These are phyloP conservation scores for Drosophila incognita DNA, from an alignment of 2,888 invertebrate species.

Conservation along the genomic window DNA sequence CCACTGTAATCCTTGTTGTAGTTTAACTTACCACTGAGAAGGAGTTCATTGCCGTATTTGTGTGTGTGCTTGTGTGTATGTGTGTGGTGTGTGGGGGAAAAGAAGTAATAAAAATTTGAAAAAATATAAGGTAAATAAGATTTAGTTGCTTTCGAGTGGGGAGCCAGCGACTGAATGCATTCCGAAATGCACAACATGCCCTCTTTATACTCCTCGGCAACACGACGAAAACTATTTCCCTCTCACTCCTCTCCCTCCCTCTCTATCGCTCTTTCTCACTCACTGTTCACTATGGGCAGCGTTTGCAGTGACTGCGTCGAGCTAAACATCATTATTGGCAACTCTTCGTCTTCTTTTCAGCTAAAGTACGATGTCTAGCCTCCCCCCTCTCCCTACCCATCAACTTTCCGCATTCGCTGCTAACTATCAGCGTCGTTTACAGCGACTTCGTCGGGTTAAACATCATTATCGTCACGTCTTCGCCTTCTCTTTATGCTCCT, in stretches of 20 bases:
- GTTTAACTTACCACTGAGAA: conserved; percentile 85
- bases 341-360: conserved; percentile 53
- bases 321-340: conserved; percentile 65
- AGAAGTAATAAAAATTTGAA: conserved; percentile 81
- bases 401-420: background rate
- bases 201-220: conserved; percentile 83
- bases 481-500: conserved; percentile 48
- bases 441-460: conserved; percentile 51
- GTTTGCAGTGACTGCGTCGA: conserved; percentile 42
- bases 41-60: conserved; percentile 85
- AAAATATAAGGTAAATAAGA: conserved; percentile 79
- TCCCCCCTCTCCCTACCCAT: background rate
- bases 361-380: background rate
- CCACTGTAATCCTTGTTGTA: conserved; percentile 26
- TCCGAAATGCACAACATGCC: conserved; percentile 82
- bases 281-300: background rate
- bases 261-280: background rate
- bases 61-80: conserved; percentile 52
- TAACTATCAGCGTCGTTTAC: conserved; percentile 12
- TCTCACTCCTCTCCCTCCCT: background rate
- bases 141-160: conserved; percentile 85
- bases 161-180: conserved; percentile 86
- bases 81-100: conserved; percentile 82
- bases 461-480: conserved; percentile 65
- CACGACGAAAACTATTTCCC: conserved; percentile 26